Percentiles rank a stretch among this genome's conserved stretches.
These are phyloP conservation scores for Tapirus indicus DNA, from an alignment of 2,797 vertebrate species.

Conservation along the genomic window DNA sequence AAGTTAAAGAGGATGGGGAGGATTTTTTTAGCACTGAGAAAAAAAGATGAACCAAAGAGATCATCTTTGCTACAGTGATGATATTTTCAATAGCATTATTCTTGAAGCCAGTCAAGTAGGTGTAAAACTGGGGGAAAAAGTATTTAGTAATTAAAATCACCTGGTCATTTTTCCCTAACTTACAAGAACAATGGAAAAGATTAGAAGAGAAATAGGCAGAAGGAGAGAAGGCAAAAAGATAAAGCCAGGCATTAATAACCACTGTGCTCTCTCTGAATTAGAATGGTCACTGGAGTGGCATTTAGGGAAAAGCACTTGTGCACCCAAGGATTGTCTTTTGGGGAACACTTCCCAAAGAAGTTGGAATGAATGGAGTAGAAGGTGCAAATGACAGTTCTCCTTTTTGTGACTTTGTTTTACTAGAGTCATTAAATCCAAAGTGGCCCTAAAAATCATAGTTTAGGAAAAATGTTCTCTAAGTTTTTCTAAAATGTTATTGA, in stretches of 20 bases:
- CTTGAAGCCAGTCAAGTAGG: background rate
- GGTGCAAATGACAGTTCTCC: background rate
- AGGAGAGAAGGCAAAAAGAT: background rate
- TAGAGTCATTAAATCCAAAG: background rate
- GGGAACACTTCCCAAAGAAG: background rate
- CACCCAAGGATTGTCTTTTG: background rate
- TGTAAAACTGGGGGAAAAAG: background rate
- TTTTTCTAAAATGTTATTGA: background rate
- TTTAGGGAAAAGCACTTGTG: background rate
- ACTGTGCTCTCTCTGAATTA: background rate
- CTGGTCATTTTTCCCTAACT: background rate
- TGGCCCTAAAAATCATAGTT: background rate
- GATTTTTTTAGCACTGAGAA: background rate
- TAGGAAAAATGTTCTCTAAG: constrained; percentile 25
- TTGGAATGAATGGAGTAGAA: background rate
- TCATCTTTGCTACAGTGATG: constrained; percentile 13
- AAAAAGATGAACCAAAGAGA: constrained; percentile 37
- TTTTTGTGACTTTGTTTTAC: constrained; percentile 47
- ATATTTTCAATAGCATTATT: constrained; percentile 12
- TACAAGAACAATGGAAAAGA: background rate
- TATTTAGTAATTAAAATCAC: constrained; percentile 5
- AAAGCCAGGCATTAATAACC: background rate
- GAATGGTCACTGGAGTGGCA: background rate
- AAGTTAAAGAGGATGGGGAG: background rate
- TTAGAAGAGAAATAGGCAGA: background rate